These are phyloP conservation scores for Eublepharis macularius DNA, from an alignment of 2,113 vertebrate species.

Conservation along the genomic window DNA sequence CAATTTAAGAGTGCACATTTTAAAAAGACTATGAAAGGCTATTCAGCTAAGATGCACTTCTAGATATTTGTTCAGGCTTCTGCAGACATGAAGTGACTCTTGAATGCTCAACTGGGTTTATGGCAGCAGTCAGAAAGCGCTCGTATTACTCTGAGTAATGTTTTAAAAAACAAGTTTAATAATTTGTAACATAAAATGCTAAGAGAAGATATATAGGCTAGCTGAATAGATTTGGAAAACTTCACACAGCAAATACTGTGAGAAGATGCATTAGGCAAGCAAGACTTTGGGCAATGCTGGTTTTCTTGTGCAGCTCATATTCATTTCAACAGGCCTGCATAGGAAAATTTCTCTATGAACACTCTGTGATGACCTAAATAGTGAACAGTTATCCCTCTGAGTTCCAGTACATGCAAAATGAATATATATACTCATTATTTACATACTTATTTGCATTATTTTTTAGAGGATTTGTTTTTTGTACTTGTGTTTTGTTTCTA, in stretches of 20 bases:
- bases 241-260: background rate
- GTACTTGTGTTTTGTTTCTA: too few relatives aligned
- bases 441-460: background rate
- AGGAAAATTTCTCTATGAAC: background rate
- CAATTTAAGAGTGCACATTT: background rate
- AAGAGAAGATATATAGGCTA: background rate
- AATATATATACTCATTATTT: background rate
- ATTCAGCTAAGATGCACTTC: background rate
- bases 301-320: background rate
- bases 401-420: background rate
- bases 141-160: background rate
- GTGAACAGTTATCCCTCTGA: too few relatives aligned
- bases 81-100: background rate
- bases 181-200: background rate
- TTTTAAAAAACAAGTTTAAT: background rate
- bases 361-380: background rate
- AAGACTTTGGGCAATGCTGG: background rate
- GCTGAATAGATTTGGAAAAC: background rate
- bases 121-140: background rate
- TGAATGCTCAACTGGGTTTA: constrained; percentile 6
- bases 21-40: background rate
- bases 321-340: background rate
- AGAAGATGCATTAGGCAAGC: background rate
- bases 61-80: constrained; percentile 7
- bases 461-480: too few relatives aligned